Conservation (phyloP, 37 sponge, comb jelly and placozoan species). For the Chondrilla cf. caribensis region DNA sequence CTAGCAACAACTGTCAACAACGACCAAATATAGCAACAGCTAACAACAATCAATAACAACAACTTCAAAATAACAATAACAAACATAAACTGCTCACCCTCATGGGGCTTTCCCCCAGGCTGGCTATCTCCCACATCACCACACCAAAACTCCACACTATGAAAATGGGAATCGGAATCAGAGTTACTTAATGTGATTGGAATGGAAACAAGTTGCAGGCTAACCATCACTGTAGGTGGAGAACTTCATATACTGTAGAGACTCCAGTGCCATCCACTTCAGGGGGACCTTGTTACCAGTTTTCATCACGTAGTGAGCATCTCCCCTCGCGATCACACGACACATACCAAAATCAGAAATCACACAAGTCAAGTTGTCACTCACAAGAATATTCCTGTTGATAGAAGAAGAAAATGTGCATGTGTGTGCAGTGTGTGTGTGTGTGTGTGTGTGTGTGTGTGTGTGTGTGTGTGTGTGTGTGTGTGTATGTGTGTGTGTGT, state of each 20-base stretch:
- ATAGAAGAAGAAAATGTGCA: background rate
- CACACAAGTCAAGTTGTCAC: conserved; percentile 20
- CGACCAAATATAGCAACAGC: background rate
- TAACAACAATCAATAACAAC: too few species aligned
- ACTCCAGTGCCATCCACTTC: conserved; percentile 71
- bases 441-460: too few species aligned
- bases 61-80: too few species aligned
- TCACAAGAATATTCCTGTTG: conserved; percentile 49
- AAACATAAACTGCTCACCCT: conserved; percentile 19
- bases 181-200: background rate
- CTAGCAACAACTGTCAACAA: too few species aligned
- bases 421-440: background rate
- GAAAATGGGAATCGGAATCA: background rate
- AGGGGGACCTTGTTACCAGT: conserved; percentile 30
- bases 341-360: conserved; percentile 55
- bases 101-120: conserved; percentile 21
- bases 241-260: conserved; percentile 43
- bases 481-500: too few species aligned
- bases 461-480: too few species aligned
- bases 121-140: conserved; percentile 41
- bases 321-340: conserved; percentile 32
- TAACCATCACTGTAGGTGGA: conserved; percentile 58
- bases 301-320: conserved; percentile 34
- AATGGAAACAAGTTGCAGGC: background rate
- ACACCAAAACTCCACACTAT: conserved; percentile 59